Base-by-base conservation (phyloP, 1,140 invertebrate species). In the Megalopta genalis region DNA sequence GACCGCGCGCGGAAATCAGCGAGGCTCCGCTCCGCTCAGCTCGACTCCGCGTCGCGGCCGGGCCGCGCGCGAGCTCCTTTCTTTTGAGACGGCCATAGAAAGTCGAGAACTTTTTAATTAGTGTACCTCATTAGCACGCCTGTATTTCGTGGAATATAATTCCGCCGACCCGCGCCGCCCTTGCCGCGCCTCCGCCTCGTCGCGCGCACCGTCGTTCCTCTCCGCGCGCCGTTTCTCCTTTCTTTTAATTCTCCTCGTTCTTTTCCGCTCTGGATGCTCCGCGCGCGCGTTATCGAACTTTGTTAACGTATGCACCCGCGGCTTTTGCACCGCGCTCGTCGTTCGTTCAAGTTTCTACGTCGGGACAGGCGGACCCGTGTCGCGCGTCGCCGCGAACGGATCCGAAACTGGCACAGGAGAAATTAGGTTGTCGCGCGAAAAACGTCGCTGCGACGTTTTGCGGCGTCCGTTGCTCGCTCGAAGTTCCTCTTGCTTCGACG, bases 91-190 rank as follows among this genome's bases (percentile, higher is more conserved):
- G 57, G 27, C 39, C 46, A 77, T 66, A 81, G 69, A 78, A 81
- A 72, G 52, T 67, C 37, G 75, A 77, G 75, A 71, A 71, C 59
- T 77, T 77, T 77, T 77, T 77, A 77, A 77, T 77, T 77, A 77
- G 75, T 77, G 75, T 77, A 77, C 75, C 75, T 77, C 75, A 77
- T 77, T 77, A 77, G 75, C 32, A 77, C 67, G 16, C 27, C 75
- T 63, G 67, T 71, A 77, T 77, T 71, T 71, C 75, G 67, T 27
- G 67, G 21, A 63, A 77, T 77, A 77, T 77, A 60, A 71, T 63
- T 81, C 54, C n/a, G 21, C 59, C 18, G 21, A 8, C 16, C 39
- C 39, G 39, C 39, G 1, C 39, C 14, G 5, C 46, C 46, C 12
- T 18, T 5, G 0, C 16, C 46, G 14, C 46, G 14, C 46, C 14